Evolutionary conservation across 2,888 invertebrate genomes (phyloP).

Genomic region (Acronicta leporina): DNA sequence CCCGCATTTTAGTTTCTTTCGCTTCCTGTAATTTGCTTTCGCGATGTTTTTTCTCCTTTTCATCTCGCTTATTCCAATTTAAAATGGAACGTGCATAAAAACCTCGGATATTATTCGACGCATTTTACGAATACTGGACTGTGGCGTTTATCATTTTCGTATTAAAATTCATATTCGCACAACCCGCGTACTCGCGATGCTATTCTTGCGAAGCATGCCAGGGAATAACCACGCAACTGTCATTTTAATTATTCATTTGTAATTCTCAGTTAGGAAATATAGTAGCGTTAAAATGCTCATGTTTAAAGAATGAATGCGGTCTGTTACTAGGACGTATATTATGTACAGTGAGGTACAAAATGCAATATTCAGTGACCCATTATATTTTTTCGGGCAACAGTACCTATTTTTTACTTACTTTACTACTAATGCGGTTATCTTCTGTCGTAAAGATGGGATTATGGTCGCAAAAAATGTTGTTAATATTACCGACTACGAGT

Average conservation of each 20-base stretch:
- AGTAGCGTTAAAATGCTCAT: slow-evolving; percentile 45
- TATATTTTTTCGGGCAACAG: slow-evolving; percentile 3
- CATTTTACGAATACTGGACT: slow-evolving; percentile 38
- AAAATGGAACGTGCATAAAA: slow-evolving; percentile 74
- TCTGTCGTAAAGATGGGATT: not conserved
- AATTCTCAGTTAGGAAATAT: slow-evolving; percentile 49
- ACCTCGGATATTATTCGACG: slow-evolving; percentile 63
- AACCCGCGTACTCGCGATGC: slow-evolving; percentile 25
- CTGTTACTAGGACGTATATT: slow-evolving; percentile 27
- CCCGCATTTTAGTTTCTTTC: slow-evolving; percentile 79
- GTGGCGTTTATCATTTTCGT: slow-evolving; percentile 44
- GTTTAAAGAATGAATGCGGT: slow-evolving; percentile 39
- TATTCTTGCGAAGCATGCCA: slow-evolving; percentile 46
- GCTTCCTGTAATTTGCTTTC: slow-evolving; percentile 81
- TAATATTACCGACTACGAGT: not conserved
- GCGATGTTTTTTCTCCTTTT: slow-evolving; percentile 71
- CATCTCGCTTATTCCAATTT: slow-evolving; percentile 77
- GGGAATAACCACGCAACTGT: slow-evolving; percentile 55
- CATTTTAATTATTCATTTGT: slow-evolving; percentile 61
- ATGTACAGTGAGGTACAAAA: slow-evolving; percentile 37
- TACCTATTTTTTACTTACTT: slow-evolving; percentile 7
- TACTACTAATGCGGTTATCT: not conserved
- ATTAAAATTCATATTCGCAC: slow-evolving; percentile 50
- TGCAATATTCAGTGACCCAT: slow-evolving; percentile 31
- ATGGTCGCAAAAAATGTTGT: not conserved